phyloP scores from a whole-genome alignment of 1,140 invertebrate species.

The Megathymus violae region DNA sequence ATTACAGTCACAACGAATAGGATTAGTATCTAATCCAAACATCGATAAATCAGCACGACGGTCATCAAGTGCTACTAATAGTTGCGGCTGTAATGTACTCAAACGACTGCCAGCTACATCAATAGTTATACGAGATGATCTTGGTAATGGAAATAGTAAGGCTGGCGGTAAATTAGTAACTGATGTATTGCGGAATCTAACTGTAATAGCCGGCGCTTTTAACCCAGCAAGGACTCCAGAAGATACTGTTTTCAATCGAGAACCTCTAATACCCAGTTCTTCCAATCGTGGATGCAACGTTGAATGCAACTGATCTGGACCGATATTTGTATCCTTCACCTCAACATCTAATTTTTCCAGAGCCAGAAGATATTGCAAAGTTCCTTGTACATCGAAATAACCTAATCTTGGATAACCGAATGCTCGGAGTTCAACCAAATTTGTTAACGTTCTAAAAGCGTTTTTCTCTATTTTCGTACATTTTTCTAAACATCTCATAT shows the following conservation, averaged over 20 bases:
- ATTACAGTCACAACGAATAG: conserved; percentile 94
- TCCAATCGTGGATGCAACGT: conserved; percentile 91
- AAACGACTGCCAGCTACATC: conserved; percentile 92
- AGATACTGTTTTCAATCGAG: conserved; percentile 89
- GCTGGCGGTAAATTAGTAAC: conserved; percentile 90
- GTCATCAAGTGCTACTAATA: conserved; percentile 92
- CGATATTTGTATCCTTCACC: conserved; percentile 92
- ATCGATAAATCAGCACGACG: conserved; percentile 89
- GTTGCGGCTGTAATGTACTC: conserved; percentile 88
- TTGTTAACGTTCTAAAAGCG: conserved; percentile 89
- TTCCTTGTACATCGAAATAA: conserved; percentile 92
- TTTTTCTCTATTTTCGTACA: conserved; percentile 92
- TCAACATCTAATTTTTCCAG: conserved; percentile 92
- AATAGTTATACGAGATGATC: conserved; percentile 91
- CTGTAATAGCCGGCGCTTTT: conserved; percentile 87
- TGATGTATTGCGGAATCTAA: conserved; percentile 92
- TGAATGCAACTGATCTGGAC: conserved; percentile 91
- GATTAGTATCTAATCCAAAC: conserved; percentile 89
- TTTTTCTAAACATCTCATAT: conserved; percentile 87
- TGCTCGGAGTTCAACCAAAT: conserved; percentile 88
- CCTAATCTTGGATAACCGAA: conserved; percentile 91
- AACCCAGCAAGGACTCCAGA: conserved; percentile 93
- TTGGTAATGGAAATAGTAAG: conserved; percentile 93
- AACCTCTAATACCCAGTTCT: conserved; percentile 89
- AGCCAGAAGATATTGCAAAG: conserved; percentile 88